Conservation (phyloP, 2,797 vertebrate species). For the Phaenicophaeus curvirostris region DNA sequence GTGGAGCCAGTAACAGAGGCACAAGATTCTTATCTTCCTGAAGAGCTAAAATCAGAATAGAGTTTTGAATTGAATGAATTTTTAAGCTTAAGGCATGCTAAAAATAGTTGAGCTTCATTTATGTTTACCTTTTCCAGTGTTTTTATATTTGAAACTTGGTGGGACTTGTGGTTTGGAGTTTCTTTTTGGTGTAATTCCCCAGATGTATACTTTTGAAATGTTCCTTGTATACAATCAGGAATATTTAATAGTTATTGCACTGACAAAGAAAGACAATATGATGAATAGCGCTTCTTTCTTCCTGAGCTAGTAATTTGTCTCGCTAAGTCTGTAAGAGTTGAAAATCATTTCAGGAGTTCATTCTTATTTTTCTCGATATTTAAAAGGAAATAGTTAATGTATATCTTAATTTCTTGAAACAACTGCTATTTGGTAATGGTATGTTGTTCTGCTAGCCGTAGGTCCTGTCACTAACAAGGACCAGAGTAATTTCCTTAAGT, state of each 20-base stretch:
- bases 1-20: no score
- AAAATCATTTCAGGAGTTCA: neutral
- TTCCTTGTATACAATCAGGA: neutral
- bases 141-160: neutral
- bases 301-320: neutral
- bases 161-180: neutral
- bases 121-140: neutral
- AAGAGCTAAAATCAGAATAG: neutral
- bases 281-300: neutral
- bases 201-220: neutral
- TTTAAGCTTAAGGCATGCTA: neutral
- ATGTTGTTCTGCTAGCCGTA: neutral
- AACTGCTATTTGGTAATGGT: neutral
- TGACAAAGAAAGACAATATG: neutral
- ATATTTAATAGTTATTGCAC: neutral
- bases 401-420: neutral
- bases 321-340: neutral
- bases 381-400: neutral
- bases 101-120: rapidly evolving
- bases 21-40: neutral
- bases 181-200: neutral
- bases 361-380: neutral
- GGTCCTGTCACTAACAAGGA: neutral
- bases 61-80: neutral
- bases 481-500: neutral